Conservation (phyloP, 2,113 vertebrate genomes). For the Anarrhichthys ocellatus region DNA sequence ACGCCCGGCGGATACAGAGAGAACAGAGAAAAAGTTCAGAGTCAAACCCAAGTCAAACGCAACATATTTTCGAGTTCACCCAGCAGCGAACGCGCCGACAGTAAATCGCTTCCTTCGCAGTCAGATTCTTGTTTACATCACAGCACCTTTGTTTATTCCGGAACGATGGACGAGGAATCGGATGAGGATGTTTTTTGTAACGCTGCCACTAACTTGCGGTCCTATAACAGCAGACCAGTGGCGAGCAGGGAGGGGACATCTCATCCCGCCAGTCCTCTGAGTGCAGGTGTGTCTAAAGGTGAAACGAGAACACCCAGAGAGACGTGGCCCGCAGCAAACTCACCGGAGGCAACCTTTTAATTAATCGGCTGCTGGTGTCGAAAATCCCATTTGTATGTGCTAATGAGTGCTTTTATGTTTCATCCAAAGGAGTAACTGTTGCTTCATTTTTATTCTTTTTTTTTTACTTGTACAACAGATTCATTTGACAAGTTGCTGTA, state of each 20-base stretch:
- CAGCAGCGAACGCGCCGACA: conserved; percentile 24
- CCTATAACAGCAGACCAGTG: conserved; percentile 74
- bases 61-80: conserved; percentile 47
- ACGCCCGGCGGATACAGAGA: conserved; percentile 77
- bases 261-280: conserved; percentile 61
- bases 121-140: conserved; percentile 72
- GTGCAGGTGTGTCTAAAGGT: conserved; percentile 51
- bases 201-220: conserved; percentile 58
- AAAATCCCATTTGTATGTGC: conserved; percentile 20
- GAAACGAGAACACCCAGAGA: conserved; percentile 57
- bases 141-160: conserved; percentile 67
- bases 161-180: conserved; percentile 59
- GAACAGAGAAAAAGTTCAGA: conserved; percentile 52
- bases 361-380: conserved; percentile 25
- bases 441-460: not conserved
- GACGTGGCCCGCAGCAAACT: conserved; percentile 65
- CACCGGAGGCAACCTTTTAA: conserved; percentile 48
- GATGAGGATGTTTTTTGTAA: conserved; percentile 67
- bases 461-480: conserved; percentile 26
- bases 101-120: conserved; percentile 74
- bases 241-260: conserved; percentile 80
- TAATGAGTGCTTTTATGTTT: conserved; percentile 55
- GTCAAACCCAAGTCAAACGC: conserved; percentile 55
- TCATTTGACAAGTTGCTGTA: conserved; percentile 30
- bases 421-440: conserved; percentile 41